Percentiles rank a stretch among this genome's conserved stretches.
Evolutionary conservation across 2,797 vertebrate genomes (phyloP).

Genomic region (Smutsia temminckii): DNA sequence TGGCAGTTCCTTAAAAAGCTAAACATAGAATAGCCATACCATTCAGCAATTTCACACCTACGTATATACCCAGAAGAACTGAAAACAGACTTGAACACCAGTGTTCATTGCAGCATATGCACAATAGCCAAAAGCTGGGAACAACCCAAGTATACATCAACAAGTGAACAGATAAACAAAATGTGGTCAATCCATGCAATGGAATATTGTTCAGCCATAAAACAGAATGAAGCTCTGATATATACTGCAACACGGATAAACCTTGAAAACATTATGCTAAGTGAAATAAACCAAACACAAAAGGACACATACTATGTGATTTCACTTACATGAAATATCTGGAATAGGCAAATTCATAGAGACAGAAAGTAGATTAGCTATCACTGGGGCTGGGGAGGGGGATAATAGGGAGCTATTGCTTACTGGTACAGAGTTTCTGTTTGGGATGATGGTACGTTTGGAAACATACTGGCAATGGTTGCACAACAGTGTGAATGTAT

Average conservation of each 20-base stretch:
- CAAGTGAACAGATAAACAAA: slow-evolving; percentile 8
- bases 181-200: neutral
- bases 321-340: neutral
- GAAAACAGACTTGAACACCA: neutral
- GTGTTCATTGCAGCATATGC: neutral
- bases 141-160: neutral
- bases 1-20: neutral
- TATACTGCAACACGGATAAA: neutral
- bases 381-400: neutral
- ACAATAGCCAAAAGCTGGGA: neutral
- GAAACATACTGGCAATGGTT: neutral
- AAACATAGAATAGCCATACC: neutral
- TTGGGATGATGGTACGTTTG: neutral
- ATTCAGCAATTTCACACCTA: neutral
- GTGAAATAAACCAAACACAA: neutral
- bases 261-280: neutral
- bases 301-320: neutral
- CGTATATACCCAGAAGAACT: neutral
- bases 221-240: neutral
- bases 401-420: neutral
- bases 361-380: neutral
- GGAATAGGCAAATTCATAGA: neutral
- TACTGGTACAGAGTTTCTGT: neutral
- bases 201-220: neutral
- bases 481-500: neutral